Percentiles rank a stretch among this genome's conserved stretches.
These are phyloP conservation scores for Meda fulgida DNA, from an alignment of 2,797 vertebrate species.

Conservation along the genomic window DNA sequence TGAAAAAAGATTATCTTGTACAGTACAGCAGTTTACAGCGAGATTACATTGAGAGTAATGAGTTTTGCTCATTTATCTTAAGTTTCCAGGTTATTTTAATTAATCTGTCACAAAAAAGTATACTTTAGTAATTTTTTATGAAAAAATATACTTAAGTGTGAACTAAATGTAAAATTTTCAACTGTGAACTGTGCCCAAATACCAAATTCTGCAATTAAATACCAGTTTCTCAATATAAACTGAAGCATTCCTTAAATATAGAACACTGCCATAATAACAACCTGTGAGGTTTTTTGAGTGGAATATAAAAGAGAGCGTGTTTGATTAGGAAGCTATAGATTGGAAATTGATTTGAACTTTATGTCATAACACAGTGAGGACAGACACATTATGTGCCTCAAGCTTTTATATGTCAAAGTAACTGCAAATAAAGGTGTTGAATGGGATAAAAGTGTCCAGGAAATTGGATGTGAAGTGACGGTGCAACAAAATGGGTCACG, in stretches of 20 bases:
- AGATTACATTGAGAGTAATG: not conserved
- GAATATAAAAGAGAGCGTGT: not conserved
- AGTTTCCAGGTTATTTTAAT: not conserved
- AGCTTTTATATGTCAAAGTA: conserved; percentile 25
- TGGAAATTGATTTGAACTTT: conserved; percentile 9
- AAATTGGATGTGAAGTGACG: not conserved
- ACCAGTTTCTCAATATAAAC: not conserved
- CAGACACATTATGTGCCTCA: not conserved
- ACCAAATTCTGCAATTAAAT: not conserved
- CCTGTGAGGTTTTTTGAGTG: not conserved
- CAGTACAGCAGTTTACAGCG: not conserved
- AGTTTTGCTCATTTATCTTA: not conserved
- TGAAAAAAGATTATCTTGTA: not conserved
- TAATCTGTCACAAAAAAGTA: not conserved
- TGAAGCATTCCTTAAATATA: not conserved
- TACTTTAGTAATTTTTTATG: not conserved
- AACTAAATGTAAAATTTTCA: not conserved
- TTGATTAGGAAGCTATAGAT: not conserved
- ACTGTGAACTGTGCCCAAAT: not conserved
- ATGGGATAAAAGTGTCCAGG: conserved; percentile 15
- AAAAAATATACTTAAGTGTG: not conserved
- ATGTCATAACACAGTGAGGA: conserved; percentile 5
- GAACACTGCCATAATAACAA: not conserved
- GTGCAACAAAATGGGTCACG: not conserved
- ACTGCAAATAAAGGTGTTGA: conserved; percentile 2